Evolutionary conservation across 2,113 vertebrate species (phyloP).

Genomic region (Nerophis ophidion): DNA sequence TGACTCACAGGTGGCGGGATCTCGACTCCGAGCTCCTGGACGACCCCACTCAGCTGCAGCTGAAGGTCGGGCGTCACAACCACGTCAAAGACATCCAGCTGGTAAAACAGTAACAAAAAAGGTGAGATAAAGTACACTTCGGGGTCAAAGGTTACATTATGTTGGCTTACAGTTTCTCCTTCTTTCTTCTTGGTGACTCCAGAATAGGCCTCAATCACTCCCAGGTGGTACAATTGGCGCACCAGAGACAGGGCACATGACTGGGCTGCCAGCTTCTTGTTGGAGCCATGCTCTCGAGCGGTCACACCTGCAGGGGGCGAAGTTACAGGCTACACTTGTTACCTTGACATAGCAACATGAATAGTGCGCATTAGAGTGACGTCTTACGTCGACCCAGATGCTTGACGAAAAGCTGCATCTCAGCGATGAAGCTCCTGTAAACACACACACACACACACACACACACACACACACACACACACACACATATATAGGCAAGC

Average conservation of each 20-base stretch:
- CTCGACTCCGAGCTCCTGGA: conserved; percentile 79
- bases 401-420: conserved; percentile 61
- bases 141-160: background rate
- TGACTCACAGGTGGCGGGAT: conserved; percentile 64
- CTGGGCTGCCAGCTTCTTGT: conserved; percentile 96
- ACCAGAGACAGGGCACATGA: conserved; percentile 91
- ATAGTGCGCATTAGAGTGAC: background rate
- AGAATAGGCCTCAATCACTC: conserved; percentile 84
- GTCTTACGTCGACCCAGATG: conserved; percentile 92
- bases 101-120: conserved; percentile 4
- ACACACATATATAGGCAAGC: background rate
- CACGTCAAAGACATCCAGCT: conserved; percentile 86
- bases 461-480: background rate
- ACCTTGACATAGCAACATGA: background rate
- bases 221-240: conserved; percentile 90
- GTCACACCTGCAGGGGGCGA: conserved; percentile 73
- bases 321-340: background rate
- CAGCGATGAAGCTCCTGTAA: conserved; percentile 6
- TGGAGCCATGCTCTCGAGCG: conserved; percentile 91
- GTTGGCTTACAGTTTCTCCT: conserved; percentile 78
- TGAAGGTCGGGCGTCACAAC: conserved; percentile 75
- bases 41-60: conserved; percentile 67
- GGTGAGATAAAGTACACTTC: background rate
- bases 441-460: background rate
- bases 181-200: conserved; percentile 92